Base-by-base conservation (phyloP, 2,797 vertebrate genomes). In the Falco concolor region DNA sequence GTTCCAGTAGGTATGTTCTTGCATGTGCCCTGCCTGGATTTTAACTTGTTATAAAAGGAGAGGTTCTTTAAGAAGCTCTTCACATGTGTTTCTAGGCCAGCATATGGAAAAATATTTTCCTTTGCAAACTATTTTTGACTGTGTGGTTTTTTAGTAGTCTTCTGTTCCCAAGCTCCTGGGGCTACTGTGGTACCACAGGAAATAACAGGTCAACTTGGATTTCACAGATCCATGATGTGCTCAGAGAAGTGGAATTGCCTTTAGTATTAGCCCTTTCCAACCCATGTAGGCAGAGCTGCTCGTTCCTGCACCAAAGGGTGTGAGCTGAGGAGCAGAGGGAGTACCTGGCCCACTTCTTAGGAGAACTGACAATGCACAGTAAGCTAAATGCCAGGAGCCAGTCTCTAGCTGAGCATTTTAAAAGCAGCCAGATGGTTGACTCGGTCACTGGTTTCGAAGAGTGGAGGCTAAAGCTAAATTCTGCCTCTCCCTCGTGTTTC, bases 221-320 rank as follows among this genome's bases (percentile, higher is more conserved):
- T 84, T 84, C 76, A 42, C 42, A 30, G 50, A 24, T 60, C 50
- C 50, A 7, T 10, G 5, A 27, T 68, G 64, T 42, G 68, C 81
- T 84, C 74, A 57, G 49, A 36, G 65, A 52, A 69, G n/a, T 59
- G 40, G 74, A 68, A 80, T 72, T 72, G 40, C 38, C 45, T 38
- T 60, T n/a, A 42, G 45, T 11, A 15, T 64, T 22, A 22, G 50
- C 38, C 47, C 27, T 59, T 80, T 61, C 21, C 40, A 40, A 56
- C 24, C 61, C 5, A 0, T 27, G 70, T 42, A 70, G 61, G 34
- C 2, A 7, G 42, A 38, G 54, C 38, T 49, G 36, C 54, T 19
- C 0, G 0, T 70, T 27, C 63, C 22, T 20, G 27, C 2, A 2
- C 38, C 0, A 0, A 5, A 36, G 49, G 18, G 4, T 0, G 0